Base-by-base conservation (phyloP, 2,888 invertebrate species). In the Coleophora deauratella region DNA sequence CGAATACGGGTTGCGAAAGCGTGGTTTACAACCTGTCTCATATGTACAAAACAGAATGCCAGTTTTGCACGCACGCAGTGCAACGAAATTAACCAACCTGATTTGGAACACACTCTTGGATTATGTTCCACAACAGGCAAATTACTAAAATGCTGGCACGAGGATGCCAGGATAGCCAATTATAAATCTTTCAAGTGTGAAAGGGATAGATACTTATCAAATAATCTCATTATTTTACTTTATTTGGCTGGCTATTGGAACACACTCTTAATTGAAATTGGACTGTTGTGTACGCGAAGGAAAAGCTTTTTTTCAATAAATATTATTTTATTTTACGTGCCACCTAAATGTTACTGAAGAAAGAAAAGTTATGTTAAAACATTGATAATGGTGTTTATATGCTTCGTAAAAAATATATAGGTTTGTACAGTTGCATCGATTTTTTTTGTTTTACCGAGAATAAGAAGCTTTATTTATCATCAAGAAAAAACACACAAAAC, bases 341-440 rank as follows among this genome's bases (percentile, higher is more conserved):
- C n/a, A n/a, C n/a, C 6, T 21, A 4, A 4, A 21, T 21, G 21
- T 21, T 4, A 4, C 21, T 4, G 36, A 27, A 27, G 14, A 41
- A 27, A 33, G 15, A 33, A 12, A 44, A 38, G 33, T 41, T 42
- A 40, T 47, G 45, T 30, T 45, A 42, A 11, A 40, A 45, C 43
- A 45, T 41, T 42, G 42, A 53, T 42, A 42, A 74, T 70, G 68
- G 54, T 63, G 62, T 61, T 61, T 67, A 54, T 59, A 56, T 50
- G 47, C 54, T 46, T 50, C 54, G 59, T 59, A 57, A 68, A 57
- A 50, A 54, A 52, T 57, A 64, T 57, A 62, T 62, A 67, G 68
- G 70, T 70, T 51, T 54, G 66, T 66, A 57, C 40, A 45, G 46
- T 45, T 49, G 41, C 55, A 66, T 67, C 60, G 65, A 67, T 66